phyloP scores from a whole-genome alignment of 2,797 vertebrate species.

The Phalloptychus januarius region DNA sequence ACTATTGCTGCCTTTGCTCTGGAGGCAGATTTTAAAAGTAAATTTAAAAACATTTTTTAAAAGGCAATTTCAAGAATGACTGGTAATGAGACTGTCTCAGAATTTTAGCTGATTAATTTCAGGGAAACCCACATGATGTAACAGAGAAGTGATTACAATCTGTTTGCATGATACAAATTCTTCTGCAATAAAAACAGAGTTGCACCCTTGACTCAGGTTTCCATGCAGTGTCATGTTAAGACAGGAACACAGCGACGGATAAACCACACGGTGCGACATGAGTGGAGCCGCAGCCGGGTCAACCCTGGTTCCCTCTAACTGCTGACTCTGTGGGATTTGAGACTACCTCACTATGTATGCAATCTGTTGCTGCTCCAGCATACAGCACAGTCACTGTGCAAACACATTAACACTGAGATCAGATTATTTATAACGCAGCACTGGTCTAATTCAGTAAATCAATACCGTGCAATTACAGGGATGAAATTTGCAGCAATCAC shows the following conservation, averaged over 20 bases:
- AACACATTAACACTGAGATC: background rate
- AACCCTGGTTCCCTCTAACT: slow-evolving; percentile 34
- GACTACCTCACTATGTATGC: slow-evolving; percentile 49
- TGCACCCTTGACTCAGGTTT: slow-evolving; percentile 20
- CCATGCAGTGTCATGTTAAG: slow-evolving; percentile 33
- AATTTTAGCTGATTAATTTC: background rate
- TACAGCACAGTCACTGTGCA: background rate
- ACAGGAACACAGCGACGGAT: slow-evolving; percentile 43
- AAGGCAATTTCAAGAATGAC: background rate
- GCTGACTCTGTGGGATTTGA: slow-evolving; percentile 75
- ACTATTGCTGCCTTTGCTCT: background rate
- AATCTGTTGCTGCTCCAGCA: slow-evolving; percentile 52
- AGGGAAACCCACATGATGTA: slow-evolving; percentile 11
- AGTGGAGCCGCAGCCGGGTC: slow-evolving; percentile 22
- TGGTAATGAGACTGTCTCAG: background rate
- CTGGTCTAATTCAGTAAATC: background rate
- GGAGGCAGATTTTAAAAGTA: background rate
- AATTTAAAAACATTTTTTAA: background rate
- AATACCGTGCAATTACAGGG: too few relatives aligned
- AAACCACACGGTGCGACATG: slow-evolving; percentile 18
- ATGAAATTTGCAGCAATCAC: background rate
- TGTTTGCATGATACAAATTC: slow-evolving; percentile 15
- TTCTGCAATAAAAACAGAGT: slow-evolving; percentile 13
- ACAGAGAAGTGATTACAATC: slow-evolving; percentile 13
- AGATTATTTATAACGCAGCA: background rate